A percentile compares a stretch with the other conserved stretches of the same genome.
Evolutionary conservation across 2,888 invertebrate species (phyloP).

Genomic region (Lasioglossum oenotherae): DNA sequence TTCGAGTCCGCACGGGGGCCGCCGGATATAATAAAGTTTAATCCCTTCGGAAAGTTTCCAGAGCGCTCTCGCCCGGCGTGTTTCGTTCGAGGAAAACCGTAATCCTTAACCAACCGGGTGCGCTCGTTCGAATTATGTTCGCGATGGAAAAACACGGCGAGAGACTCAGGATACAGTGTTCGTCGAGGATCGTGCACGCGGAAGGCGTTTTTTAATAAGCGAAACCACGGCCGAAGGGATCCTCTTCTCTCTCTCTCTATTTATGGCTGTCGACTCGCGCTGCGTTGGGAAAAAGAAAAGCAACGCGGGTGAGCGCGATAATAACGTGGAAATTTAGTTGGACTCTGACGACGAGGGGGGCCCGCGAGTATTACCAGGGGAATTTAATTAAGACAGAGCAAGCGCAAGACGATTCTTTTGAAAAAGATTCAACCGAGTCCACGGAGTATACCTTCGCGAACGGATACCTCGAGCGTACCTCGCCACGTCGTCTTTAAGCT

Average conservation of each 20-base stretch:
- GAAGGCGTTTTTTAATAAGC: slow-evolving; percentile 56
- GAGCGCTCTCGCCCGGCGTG: slow-evolving; percentile 10
- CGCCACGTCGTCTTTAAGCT: slow-evolving; percentile 58
- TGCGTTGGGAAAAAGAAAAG: not conserved
- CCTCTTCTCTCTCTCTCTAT: not conserved
- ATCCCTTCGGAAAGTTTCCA: slow-evolving; percentile 68
- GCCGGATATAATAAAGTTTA: slow-evolving; percentile 64
- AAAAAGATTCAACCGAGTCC: slow-evolving; percentile 50
- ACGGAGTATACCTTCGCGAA: not conserved
- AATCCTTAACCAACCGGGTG: slow-evolving; percentile 40
- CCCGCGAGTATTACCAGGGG: slow-evolving; percentile 37
- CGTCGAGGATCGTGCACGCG: not conserved
- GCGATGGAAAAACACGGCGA: slow-evolving; percentile 15
- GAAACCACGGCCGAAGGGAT: slow-evolving; percentile 20
- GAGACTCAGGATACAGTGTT: not conserved
- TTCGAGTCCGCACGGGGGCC: slow-evolving; percentile 42
- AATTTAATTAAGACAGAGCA: slow-evolving; percentile 64
- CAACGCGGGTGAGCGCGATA: slow-evolving; percentile 30
- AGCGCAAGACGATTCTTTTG: slow-evolving; percentile 40
- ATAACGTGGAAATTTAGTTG: slow-evolving; percentile 62
- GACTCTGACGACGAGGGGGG: slow-evolving; percentile 38
- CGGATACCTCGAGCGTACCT: slow-evolving; percentile 1
- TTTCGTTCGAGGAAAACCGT: slow-evolving; percentile 48
- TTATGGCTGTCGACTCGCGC: not conserved
- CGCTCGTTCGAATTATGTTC: slow-evolving; percentile 49